Conservation (phyloP, 2,797 vertebrate genomes). For the Bradypodion ventrale region DNA sequence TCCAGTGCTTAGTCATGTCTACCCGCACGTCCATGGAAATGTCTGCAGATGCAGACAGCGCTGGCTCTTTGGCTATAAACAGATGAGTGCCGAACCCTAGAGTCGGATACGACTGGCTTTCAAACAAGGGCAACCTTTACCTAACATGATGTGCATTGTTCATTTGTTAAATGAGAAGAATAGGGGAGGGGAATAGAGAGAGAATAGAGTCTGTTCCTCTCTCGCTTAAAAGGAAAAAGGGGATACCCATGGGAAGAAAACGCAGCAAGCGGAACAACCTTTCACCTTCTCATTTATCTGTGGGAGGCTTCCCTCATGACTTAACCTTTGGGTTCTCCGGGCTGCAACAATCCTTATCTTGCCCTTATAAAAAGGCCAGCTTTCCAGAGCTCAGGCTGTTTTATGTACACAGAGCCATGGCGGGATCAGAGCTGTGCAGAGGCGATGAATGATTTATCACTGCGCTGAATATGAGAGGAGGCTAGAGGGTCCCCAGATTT, state of each 20-base stretch:
- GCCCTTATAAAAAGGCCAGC: conserved; percentile 52
- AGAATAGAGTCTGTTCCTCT: no score
- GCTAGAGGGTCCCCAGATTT: conserved; percentile 57
- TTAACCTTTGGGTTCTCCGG: conserved; percentile 50
- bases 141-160: no score
- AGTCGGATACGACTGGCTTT: no score
- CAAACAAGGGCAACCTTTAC: no score
- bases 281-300: conserved; percentile 14
- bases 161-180: no score
- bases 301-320: conserved; percentile 35
- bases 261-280: conserved; percentile 16
- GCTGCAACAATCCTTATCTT: conserved; percentile 55
- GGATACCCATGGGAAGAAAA: not conserved
- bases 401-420: conserved; percentile 42
- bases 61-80: no score
- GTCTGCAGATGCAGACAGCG: no score
- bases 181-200: no score
- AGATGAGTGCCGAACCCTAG: no score
- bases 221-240: no score
- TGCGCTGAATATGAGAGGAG: conserved; percentile 51
- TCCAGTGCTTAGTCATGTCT: no score
- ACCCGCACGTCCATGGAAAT: no score
- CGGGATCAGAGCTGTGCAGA: conserved; percentile 57
- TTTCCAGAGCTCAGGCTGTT: conserved; percentile 51
- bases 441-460: conserved; percentile 71